These are phyloP conservation scores for Dunckerocampus dactyliophorus DNA, from an alignment of 2,113 vertebrate genomes.

Conservation along the genomic window DNA sequence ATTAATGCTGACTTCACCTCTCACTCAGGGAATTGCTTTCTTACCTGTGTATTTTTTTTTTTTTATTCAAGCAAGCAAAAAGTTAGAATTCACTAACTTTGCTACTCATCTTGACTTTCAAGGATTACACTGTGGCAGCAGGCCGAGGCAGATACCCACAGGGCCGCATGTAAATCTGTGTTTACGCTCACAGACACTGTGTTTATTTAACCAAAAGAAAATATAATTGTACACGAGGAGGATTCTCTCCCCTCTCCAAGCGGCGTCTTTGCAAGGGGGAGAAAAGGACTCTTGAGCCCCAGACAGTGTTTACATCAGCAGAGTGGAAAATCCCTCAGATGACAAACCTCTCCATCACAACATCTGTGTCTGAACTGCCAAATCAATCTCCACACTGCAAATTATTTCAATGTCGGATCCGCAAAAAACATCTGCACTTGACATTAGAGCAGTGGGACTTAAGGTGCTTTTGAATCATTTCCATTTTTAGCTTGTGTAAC, in stretches of 20 bases:
- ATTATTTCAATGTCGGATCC: slow-evolving; percentile 42
- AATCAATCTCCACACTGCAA: slow-evolving; percentile 52
- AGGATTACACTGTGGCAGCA: slow-evolving; percentile 42
- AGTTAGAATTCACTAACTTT: not conserved
- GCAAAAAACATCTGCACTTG: slow-evolving; percentile 40
- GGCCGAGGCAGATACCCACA: slow-evolving; percentile 33
- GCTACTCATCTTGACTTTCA: not conserved
- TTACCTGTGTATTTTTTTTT: not conserved
- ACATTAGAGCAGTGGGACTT: slow-evolving; percentile 21
- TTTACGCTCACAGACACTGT: slow-evolving; percentile 64
- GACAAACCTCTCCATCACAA: slow-evolving; percentile 64
- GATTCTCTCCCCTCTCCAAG: slow-evolving; percentile 52
- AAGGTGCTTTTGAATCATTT: slow-evolving; percentile 38
- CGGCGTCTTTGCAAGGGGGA: slow-evolving; percentile 26
- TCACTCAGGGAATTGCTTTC: slow-evolving; percentile 53
- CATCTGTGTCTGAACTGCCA: slow-evolving; percentile 63
- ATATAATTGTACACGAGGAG: slow-evolving; percentile 59
- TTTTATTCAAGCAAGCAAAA: slow-evolving; percentile 58
- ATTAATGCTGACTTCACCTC: slow-evolving; percentile 71
- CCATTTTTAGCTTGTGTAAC: not conserved
- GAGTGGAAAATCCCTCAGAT: slow-evolving; percentile 63
- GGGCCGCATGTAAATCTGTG: slow-evolving; percentile 50
- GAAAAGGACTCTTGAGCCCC: slow-evolving; percentile 46
- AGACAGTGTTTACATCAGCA: slow-evolving; percentile 54
- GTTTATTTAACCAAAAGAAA: slow-evolving; percentile 73